These are phyloP conservation scores for Coenobita brevimanus DNA, from an alignment of 1,140 invertebrate species.

Conservation along the genomic window DNA sequence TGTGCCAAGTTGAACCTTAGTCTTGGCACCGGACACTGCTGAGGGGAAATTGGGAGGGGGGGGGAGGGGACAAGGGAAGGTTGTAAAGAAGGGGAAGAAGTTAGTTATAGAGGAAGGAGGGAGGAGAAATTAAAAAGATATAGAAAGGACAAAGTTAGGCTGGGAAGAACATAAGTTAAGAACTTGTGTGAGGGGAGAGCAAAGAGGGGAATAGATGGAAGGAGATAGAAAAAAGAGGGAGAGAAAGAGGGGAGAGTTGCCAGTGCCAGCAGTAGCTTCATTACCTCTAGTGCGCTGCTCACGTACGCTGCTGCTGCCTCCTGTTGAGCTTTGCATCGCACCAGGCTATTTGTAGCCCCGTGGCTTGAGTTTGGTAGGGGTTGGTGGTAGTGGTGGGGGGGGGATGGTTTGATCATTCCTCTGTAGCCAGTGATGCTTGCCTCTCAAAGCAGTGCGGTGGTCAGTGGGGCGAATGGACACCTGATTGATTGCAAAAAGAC, in stretches of 20 bases:
- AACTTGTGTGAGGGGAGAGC: background rate
- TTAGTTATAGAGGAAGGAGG: too few relatives aligned
- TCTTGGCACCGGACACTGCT: constrained; percentile 39
- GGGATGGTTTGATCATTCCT: background rate
- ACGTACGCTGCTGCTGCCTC: constrained; percentile 20
- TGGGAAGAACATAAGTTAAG: too few relatives aligned
- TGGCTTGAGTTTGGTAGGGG: too few relatives aligned
- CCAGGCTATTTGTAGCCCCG: constrained; percentile 40
- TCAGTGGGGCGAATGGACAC: background rate
- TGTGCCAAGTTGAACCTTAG: constrained; percentile 57
- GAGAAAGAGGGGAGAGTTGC: background rate
- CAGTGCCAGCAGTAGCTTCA: background rate
- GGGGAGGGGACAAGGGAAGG: background rate
- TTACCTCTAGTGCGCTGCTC: constrained; percentile 33
- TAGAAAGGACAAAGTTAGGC: too few relatives aligned
- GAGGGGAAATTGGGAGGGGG: background rate
- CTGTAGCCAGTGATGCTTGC: constrained; percentile 47
- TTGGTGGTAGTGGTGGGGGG: background rate
- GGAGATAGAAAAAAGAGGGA: background rate
- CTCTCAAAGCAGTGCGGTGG: constrained; percentile 36
- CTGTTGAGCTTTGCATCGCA: constrained; percentile 41
- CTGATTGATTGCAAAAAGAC: constrained; percentile 20
- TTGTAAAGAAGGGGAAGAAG: background rate
- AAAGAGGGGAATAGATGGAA: background rate
- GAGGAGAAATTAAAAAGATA: too few relatives aligned